Conservation (phyloP, 1,140 invertebrate species). For the Euschistus heros region DNA sequence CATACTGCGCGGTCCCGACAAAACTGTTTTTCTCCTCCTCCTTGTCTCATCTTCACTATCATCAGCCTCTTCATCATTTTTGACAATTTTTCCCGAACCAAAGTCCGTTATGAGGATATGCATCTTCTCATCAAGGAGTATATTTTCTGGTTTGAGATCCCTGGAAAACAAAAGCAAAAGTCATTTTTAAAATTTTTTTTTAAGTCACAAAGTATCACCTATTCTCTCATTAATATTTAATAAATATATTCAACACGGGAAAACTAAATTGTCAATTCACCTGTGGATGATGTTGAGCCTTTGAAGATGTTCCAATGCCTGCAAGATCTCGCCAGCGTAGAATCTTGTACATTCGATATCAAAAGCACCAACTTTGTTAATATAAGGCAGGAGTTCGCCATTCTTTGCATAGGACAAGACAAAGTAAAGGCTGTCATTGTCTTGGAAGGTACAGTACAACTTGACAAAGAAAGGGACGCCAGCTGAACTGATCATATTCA, state of each 20-base stretch:
- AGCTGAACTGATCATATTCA: constrained; percentile 58
- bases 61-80: constrained; percentile 31
- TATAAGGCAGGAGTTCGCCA: constrained; percentile 83
- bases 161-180: constrained; percentile 29
- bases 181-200: too few relatives aligned
- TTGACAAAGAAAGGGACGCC: constrained; percentile 75
- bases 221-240: too few relatives aligned
- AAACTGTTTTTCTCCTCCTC: constrained; percentile 72
- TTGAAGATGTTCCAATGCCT: constrained; percentile 88
- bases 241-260: too few relatives aligned
- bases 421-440: constrained; percentile 86
- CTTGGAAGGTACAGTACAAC: constrained; percentile 94
- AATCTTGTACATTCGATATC: constrained; percentile 80
- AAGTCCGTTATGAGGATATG: constrained; percentile 96
- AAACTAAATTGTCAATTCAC: constrained; percentile 28
- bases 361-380: constrained; percentile 84
- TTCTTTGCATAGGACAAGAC: constrained; percentile 91
- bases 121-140: constrained; percentile 84
- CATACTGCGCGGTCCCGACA: constrained; percentile 98
- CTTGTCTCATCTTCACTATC: constrained; percentile 33
- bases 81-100: constrained; percentile 84
- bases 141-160: constrained; percentile 84
- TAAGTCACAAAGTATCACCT: too few relatives aligned
- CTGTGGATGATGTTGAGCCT: constrained; percentile 77
- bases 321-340: constrained; percentile 86